Base-by-base conservation (phyloP, 2,888 invertebrate species). In the Caenorhabditis sulstoni region DNA sequence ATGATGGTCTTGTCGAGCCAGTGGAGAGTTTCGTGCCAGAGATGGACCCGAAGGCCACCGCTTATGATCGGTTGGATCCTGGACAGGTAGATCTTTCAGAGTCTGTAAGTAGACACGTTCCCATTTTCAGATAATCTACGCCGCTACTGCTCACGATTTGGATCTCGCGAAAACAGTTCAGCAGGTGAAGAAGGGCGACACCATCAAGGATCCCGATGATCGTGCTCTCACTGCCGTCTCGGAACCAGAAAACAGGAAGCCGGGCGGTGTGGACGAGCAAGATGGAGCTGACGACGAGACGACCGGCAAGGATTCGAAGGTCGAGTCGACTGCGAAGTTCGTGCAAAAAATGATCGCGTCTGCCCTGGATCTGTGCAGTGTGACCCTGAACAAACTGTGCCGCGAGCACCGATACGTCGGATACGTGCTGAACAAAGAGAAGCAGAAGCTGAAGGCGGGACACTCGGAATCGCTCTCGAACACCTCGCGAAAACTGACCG, bases 321-420 rank as follows among this genome's bases (percentile, higher is more conserved):
- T 79, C 14, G 61, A 80, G 18, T 45, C 80, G 11, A 70, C 67
- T n/a, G 52, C 66, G 14, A 74, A 76, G 22, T 85, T 86, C 61
- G 52, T 79, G 11, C 57, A 71, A 41, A 86, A 84, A 52, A 75
- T 86, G 64, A 20, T 77, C 23, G 64, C 75, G 14, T 77, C 78
- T 0, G 64, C 74, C 2, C 49, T 82, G 23, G 86, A 86, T 57
- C 45, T 79, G 77, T 65, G 79, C 53, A 75, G 75, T 59, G 82
- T 80, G 4, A 73, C 58, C 5, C 61, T 84, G 39, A 84, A 84
- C 77, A 78, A 73, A 49, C 29, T 79, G 70, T 98, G 98, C 0
- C 93, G 94, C 66, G 97, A 98, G 91, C 97, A 97, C 91, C 93
- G 98, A 89, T 96, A 96, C 90, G 96, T 99, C 0, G 94, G 97